A percentile compares a stretch with the other conserved stretches of the same genome.
These are phyloP conservation scores for Tetragonula carbonaria DNA, from an alignment of 2,888 invertebrate genomes.

Conservation along the genomic window DNA sequence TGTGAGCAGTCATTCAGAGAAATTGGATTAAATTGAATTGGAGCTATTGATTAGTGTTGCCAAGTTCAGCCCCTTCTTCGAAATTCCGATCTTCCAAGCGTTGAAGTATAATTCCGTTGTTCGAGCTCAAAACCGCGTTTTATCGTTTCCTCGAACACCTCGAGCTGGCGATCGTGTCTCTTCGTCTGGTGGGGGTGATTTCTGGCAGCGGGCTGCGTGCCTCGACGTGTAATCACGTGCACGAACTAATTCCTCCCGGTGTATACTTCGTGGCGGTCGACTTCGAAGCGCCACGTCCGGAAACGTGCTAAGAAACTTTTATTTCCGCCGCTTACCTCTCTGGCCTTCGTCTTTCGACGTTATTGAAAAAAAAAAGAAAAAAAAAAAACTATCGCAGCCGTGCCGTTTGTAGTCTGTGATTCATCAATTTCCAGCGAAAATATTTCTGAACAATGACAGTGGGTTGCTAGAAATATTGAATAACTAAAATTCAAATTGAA, in stretches of 20 bases:
- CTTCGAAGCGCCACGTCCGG: slow-evolving; percentile 40
- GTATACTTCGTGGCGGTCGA: slow-evolving; percentile 56
- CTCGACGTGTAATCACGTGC: slow-evolving; percentile 75
- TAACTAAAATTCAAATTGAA: too few species aligned
- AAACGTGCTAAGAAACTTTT: slow-evolving; percentile 71
- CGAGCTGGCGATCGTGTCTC: slow-evolving; percentile 38
- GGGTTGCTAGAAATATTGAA: too few species aligned
- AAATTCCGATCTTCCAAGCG: not conserved
- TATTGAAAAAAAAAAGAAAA: slow-evolving; percentile 22
- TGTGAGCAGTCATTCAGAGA: too few species aligned
- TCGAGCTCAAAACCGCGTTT: not conserved
- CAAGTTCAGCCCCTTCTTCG: not conserved
- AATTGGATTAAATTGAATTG: too few species aligned
- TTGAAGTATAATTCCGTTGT: not conserved
- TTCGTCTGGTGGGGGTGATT: slow-evolving; percentile 30
- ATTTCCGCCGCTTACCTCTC: slow-evolving; percentile 40
- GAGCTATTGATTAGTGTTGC: too few species aligned
- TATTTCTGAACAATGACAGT: too few species aligned
- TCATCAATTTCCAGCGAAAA: not conserved
- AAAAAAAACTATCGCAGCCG: not conserved
- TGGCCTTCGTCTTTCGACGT: slow-evolving; percentile 24
- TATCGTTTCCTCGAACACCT: slow-evolving; percentile 34
- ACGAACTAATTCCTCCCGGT: slow-evolving; percentile 75
- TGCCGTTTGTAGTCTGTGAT: not conserved
- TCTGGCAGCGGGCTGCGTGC: slow-evolving; percentile 70